A percentile compares a stretch with the other conserved stretches of the same genome.
phyloP scores from a whole-genome alignment of 2,113 vertebrate species.

The Eurypyga helias region DNA sequence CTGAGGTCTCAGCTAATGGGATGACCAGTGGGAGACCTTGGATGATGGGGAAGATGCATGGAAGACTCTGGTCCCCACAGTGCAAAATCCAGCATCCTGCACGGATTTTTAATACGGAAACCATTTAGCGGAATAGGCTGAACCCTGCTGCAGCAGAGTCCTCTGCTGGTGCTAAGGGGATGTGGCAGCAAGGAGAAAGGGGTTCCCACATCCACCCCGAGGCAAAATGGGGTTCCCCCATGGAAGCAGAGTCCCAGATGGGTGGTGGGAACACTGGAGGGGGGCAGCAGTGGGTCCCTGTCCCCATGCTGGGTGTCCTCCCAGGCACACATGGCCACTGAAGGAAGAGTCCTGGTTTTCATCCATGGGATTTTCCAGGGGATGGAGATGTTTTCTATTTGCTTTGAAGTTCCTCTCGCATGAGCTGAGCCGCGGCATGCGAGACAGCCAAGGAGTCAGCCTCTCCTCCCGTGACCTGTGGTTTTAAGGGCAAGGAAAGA shows the following conservation, averaged over 20 bases:
- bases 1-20: neutral
- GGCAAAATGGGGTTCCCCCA: neutral
- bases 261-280: rapidly evolving
- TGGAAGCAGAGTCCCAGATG: neutral
- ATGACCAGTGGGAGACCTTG: neutral
- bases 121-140: neutral
- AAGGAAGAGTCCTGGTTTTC: neutral
- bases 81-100: neutral
- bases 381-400: neutral
- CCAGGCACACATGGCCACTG: too few relatives aligned
- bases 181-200: neutral
- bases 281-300: neutral
- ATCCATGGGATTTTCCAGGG: neutral
- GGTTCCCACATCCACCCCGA: rapidly evolving
- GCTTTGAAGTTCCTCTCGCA: neutral
- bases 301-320: neutral
- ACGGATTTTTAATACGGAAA: neutral
- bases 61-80: neutral
- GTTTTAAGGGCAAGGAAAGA: neutral
- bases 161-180: slow-evolving; percentile 32
- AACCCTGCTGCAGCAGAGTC: slow-evolving; percentile 41
- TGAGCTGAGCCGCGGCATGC: rapidly evolving
- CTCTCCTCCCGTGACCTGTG: neutral
- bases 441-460: rapidly evolving
- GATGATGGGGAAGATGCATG: neutral